Evolutionary conservation across 1,140 invertebrate genomes (phyloP).

Genomic region (Drosophila jambulina): DNA sequence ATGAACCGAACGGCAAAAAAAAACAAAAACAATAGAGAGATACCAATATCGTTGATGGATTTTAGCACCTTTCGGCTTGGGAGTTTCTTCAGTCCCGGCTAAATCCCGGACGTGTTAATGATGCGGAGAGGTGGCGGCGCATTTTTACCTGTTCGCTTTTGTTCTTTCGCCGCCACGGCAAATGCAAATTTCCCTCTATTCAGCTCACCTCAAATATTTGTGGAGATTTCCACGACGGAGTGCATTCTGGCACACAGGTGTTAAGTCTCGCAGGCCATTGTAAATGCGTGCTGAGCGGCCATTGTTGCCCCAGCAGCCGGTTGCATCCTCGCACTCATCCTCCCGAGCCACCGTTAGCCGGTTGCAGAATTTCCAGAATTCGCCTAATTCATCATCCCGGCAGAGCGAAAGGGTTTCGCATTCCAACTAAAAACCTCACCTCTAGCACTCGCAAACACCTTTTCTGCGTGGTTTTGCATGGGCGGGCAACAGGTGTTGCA

Average conservation of each 20-base stretch:
- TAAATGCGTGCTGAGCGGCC: constrained; percentile 54
- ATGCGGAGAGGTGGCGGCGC: constrained; percentile 37
- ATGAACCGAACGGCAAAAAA: constrained; percentile 1
- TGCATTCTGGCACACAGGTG: constrained; percentile 82
- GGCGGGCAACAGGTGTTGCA: constrained; percentile 34
- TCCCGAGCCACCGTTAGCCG: constrained; percentile 35
- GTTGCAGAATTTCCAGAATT: constrained; percentile 82
- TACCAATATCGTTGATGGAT: constrained; percentile 58
- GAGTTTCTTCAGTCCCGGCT: constrained; percentile 19
- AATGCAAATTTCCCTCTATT: constrained; percentile 80
- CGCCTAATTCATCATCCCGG: constrained; percentile 60
- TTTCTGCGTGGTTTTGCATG: constrained; percentile 43
- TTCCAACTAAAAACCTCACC: constrained; percentile 29
- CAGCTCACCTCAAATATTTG: constrained; percentile 78
- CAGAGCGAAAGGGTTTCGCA: constrained; percentile 59
- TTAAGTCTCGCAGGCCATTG: constrained; percentile 76
- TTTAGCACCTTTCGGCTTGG: constrained; percentile 65
- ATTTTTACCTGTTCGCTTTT: constrained; percentile 65
- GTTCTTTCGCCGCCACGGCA: constrained; percentile 73
- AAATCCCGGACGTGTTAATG: constrained; percentile 76
- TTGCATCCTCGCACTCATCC: constrained; percentile 23
- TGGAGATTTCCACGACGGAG: constrained; percentile 71
- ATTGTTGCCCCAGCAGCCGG: constrained; percentile 3
- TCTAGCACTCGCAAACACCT: constrained; percentile 28
- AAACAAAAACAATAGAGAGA: constrained; percentile 26